phyloP scores from a whole-genome alignment of 2,113 vertebrate species.

The Archilochus colubris region DNA sequence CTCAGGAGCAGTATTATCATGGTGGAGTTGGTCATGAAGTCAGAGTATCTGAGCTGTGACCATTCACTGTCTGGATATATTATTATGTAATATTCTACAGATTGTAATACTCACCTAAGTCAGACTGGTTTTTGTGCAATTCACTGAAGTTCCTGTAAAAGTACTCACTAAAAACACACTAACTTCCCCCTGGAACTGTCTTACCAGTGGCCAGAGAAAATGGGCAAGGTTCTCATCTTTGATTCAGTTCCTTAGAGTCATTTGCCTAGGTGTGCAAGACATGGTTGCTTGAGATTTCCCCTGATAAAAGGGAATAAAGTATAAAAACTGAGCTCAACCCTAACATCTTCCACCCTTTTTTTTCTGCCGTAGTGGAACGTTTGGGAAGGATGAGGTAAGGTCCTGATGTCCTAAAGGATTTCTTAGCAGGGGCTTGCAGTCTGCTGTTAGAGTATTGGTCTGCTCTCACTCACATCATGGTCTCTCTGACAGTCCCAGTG shows the following conservation, averaged over 20 bases:
- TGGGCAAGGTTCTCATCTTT: neutral
- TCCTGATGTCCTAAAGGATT: neutral
- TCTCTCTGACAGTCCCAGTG: neutral
- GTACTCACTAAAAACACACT: neutral
- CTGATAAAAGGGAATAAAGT: neutral
- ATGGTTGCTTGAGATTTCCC: neutral
- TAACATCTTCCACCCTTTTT: neutral
- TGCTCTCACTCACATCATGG: neutral
- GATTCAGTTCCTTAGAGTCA: neutral
- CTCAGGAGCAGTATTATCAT: neutral
- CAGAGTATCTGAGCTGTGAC: neutral
- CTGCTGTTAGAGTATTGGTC: neutral
- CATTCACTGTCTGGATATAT: neutral
- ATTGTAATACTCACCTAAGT: neutral
- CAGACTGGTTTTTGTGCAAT: neutral
- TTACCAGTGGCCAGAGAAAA: neutral
- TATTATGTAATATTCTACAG: neutral
- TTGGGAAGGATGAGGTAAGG: neutral
- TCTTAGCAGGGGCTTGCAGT: neutral
- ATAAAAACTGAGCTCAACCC: neutral
- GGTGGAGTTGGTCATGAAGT: neutral
- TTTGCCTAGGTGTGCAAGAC: neutral
- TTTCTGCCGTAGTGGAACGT: neutral
- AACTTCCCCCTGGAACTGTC: neutral
- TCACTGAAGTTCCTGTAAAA: neutral